A percentile compares a stretch with the other conserved stretches of the same genome.
phyloP scores from a whole-genome alignment of 2,888 invertebrate species.

The Athalia rosae region DNA sequence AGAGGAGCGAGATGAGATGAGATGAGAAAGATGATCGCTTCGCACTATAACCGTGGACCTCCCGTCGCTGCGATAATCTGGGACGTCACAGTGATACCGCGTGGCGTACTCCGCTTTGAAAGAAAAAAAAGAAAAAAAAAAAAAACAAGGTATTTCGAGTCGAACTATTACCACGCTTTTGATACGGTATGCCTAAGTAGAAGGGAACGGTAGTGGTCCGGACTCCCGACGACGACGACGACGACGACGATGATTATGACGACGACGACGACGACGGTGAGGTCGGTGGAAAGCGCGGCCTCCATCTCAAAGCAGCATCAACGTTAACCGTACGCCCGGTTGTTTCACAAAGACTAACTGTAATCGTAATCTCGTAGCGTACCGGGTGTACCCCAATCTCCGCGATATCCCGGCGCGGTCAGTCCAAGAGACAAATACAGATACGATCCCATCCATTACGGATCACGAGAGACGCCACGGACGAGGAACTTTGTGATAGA shows the following conservation, averaged over 20 bases:
- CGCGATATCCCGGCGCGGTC: slow-evolving; percentile 30
- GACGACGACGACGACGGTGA: neutral
- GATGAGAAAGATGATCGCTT: slow-evolving; percentile 31
- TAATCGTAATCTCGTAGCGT: slow-evolving; percentile 16
- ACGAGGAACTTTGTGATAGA: too few species aligned
- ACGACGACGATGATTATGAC: neutral
- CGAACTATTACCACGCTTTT: too few species aligned
- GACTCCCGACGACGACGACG: too few species aligned
- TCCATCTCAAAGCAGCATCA: too few species aligned
- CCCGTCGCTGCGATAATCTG: slow-evolving; percentile 44
- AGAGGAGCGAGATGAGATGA: neutral
- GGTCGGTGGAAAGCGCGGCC: neutral
- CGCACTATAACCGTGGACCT: slow-evolving; percentile 22
- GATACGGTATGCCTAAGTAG: too few species aligned
- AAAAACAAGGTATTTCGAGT: too few species aligned
- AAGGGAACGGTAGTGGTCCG: neutral
- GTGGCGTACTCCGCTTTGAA: slow-evolving; percentile 20
- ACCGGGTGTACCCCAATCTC: slow-evolving; percentile 20
- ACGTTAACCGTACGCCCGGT: slow-evolving; percentile 9
- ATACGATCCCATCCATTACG: slow-evolving; percentile 42
- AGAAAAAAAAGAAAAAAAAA: too few species aligned
- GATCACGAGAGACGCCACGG: slow-evolving; percentile 5
- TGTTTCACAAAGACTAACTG: slow-evolving; percentile 44
- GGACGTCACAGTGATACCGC: slow-evolving; percentile 41
- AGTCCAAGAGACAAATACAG: slow-evolving; percentile 34